Evolutionary conservation across 2,888 invertebrate genomes (phyloP), one percentile per base, ranked within the genome.

Genomic region (Caenorhabditis panamensis): DNA sequence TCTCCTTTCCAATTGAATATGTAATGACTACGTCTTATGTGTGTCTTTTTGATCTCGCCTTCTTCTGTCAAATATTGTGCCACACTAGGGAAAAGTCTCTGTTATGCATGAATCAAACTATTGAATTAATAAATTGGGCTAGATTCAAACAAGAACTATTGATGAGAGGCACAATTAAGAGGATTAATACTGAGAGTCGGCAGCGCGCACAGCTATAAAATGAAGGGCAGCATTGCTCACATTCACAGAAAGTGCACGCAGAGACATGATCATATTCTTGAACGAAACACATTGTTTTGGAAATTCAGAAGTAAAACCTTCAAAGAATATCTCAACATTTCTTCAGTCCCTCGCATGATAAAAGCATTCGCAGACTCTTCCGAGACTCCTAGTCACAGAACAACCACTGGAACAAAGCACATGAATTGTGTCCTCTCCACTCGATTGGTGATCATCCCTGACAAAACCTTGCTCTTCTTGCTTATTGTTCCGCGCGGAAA

Each of bases 101-200:
- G 31, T 31, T 31, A 41, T 41, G 41, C 41, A 41, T 41, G 41
- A 41, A 41, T 41, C 41, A 41, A 41, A 5, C 41, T 6, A 41
- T 41, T 31, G 9, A 31, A 6, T 31, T 9, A 41, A 41, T 41
- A 41, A 41, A 41, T 41, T 41, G 41, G 41, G 41, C 41, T 41
- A 41, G 41, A 11, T 11, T 41, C 2, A 41, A 41, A 41, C 5
- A 16, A 11, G 41, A 41, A 13, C 2, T 5, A 6, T 41, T 6
- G 41, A 16, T 41, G 41, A 16, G n/a, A 44, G 8, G 13, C 18
- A 44, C 18, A 49, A 49, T 49, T 49, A 49, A 49, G 11, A 18
- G 6, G 49, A 49, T 49, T 49, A 49, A 49, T 49, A 20, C 49
- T 31, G n/a, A n/a, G n/a, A n/a, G n/a, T n/a, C n/a, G n/a, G n/a